Base-by-base conservation (phyloP, 2,797 vertebrate genomes). In the Hozukius guyotensis region DNA sequence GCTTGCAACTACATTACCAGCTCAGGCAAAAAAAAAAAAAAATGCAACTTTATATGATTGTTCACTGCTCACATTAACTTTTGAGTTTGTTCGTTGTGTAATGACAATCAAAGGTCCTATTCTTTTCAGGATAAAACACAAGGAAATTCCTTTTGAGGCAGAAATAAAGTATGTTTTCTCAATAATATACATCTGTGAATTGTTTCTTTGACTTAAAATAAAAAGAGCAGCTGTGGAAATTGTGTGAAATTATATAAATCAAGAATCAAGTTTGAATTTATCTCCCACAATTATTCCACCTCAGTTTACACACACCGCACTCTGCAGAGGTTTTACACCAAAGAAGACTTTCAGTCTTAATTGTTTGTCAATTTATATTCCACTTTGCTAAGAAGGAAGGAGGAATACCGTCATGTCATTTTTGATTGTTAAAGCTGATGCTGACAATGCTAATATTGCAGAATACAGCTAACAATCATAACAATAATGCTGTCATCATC, bases 311-410 rank as follows among this genome's bases (percentile, higher is more conserved):
- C 24, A 66, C 49, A 53, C n/a, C 12, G 2, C 42, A 31, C 27
- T 53, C 29, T 71, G 32, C 59, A 34, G 42, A 46, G 32, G 13
- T 11, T 49, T 64, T 24, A 32, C 14, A n/a, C 27, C 2, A 6
- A 42, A 42, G 38, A 42, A 16, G 38, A 8, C 29, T 67, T 46
- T 10, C 16, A 3, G 38, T 38, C 62, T 52, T 27, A 32, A 46
- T 57, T 34, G 16, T 55, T 75, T 14, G 22, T 68, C 62, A 68
- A 76, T 63, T 77, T 64, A 60, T 57, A 42, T 65, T 77, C 59
- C 59, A 29, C 55, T 62, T 72, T 34, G 12, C 12, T 69, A 32
- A n/a, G 49, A 34, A 53, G 29, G 5, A 36, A 46, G 1, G 13
- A 57, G n/a, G 24, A 76, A 38, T 49, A 53, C 60, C 7, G 3